phyloP scores from a whole-genome alignment of 2,113 vertebrate species.

The Rhipidura dahli region DNA sequence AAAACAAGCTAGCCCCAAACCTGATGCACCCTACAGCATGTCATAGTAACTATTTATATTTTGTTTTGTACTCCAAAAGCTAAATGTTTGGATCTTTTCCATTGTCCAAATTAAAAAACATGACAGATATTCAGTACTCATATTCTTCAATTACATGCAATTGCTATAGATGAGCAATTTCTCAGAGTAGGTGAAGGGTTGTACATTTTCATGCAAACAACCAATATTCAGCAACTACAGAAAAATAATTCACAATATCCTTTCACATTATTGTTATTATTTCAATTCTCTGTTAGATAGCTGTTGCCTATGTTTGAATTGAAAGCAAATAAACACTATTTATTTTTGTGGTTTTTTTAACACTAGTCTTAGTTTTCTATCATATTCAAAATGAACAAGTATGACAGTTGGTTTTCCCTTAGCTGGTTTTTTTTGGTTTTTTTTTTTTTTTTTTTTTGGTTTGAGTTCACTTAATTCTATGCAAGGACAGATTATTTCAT shows the following conservation, averaged over 20 bases:
- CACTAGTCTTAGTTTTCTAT: background rate
- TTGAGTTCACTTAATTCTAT: background rate
- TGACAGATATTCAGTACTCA: background rate
- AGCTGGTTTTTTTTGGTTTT: background rate
- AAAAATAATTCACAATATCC: background rate
- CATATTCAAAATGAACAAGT: background rate
- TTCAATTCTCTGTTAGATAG: background rate
- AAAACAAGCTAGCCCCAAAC: background rate
- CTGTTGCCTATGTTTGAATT: background rate
- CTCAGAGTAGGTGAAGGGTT: background rate
- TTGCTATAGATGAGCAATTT: background rate
- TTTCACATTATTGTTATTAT: background rate
- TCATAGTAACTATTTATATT: background rate
- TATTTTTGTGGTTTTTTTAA: background rate
- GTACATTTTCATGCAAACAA: background rate
- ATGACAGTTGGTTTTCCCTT: background rate
- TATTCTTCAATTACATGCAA: background rate
- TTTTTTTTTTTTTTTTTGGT: too few species aligned
- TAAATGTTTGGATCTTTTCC: background rate
- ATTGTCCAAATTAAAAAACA: background rate
- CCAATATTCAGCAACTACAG: background rate
- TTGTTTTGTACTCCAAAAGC: background rate
- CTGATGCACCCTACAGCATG: background rate
- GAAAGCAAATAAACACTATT: background rate
- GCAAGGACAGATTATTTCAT: background rate